Evolutionary conservation across 2,797 vertebrate species (phyloP), one percentile per base, ranked within the genome.

Genomic region (Rhadinocentrus ornatus): DNA sequence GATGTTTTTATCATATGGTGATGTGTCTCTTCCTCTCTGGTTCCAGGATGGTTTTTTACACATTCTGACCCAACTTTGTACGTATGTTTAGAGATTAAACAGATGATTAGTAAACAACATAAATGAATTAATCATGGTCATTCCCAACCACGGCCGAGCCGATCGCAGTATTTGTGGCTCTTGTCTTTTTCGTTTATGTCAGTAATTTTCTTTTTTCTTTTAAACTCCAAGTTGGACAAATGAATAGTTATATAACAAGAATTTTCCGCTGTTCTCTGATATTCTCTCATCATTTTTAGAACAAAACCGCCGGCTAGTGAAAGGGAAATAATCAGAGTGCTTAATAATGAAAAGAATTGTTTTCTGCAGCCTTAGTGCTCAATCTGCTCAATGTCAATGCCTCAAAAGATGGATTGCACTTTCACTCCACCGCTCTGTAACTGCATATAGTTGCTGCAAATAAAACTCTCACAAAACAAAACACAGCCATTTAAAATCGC

Each of bases 401-500:
- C 53, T 70, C 75, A 80, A 64, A 81, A 74, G 68, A 76, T 50
- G 64, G 56, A 65, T 78, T 67, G 76, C 62, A 73, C 78, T 81
- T 59, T 85, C 75, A 64, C 72, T 73, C 37, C 50, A 65, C 31
- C 60, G 27, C 66, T 73, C 54, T 57, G 16, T 73, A 69, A 67
- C 78, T 62, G 56, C 41, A 60, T 46, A 74, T 57, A 81, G 69
- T 73, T 32, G 41, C 66, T 57, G 56, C 62, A 72, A 85, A 84
- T 63, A 78, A 54, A 90, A 85, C 66, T 82, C 77, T 68, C 75
- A 77, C 79, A 78, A 90, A 92, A 89, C 83, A 90, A 90, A 88
- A 88, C 78, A 56, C 75, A 78, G 82, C 79, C 89, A 84, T 92
- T 92, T 88, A 90, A 92, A 93, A 92, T 84, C 77, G 75, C 91